Evolutionary conservation across 2,797 vertebrate genomes (phyloP), one percentile per base, ranked within the genome.

Genomic region (Zalophus californianus): DNA sequence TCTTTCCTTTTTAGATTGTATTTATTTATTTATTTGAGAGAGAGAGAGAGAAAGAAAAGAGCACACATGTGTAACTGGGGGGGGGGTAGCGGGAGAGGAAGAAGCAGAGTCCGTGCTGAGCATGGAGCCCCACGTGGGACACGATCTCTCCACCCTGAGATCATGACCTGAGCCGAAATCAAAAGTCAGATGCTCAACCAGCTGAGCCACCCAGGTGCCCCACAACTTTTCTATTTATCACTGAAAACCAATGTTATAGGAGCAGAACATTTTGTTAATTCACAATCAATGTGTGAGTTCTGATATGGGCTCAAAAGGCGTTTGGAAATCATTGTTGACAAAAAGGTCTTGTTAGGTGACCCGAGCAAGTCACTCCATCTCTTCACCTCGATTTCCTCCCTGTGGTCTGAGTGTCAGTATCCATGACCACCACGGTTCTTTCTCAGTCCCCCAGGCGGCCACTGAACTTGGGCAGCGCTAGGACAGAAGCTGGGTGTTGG

Each of bases 281-380:
- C 82, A 50, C 38, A 86, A 70, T 77, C 21, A 60, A 70, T 2
- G 73, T 23, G 5, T 68, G 56, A 62, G 35, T 4, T n/a, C 72
- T 84, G 60, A 54, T 62, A 13, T 0, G 73, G 29, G 35, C 41
- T 64, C 21, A 25, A 77, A 89, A 56, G 32, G 5, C 27, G 21
- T 90, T 89, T 78, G 77, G 50, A 87, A 95, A 83, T 93, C 60
- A 90, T 3, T 87, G 58, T 38, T 68, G 62, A 84, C 20, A 78
- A 79, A 86, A 23, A 86, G 23, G 23, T 52, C 11, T n/a, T 79
- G 9, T 58, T 72, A 52, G 5, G 9, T 25, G 89, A 44, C 62
- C 75, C 84, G 32, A 93, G 62, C 41, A 94, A 90, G 21, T 73
- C 29, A 27, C 21, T 60, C 14, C 25, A 60, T 38, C 50, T 94